Evolutionary conservation across 1,140 invertebrate genomes (phyloP), one percentile per base, ranked within the genome.

Genomic region (Drosophila orosa): DNA sequence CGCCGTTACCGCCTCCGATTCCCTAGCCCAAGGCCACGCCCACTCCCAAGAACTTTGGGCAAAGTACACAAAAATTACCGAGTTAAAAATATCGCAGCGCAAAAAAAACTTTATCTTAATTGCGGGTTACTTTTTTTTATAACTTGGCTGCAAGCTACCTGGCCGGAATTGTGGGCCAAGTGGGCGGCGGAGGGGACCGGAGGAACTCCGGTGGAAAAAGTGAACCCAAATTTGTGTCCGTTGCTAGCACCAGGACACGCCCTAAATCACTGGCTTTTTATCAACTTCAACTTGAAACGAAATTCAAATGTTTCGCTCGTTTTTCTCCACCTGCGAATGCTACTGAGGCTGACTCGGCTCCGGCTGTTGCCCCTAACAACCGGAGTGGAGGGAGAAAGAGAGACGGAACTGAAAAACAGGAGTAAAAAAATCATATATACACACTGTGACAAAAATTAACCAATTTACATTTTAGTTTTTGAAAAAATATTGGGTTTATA

Each of bases 221-320:
- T 72, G 67, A 71, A 60, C 74, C 63, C 69, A 74, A 74, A 74
- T 74, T 63, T 74, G 58, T 74, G 80, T 65, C 58, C 75, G 79
- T 67, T 40, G 39, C 45, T 73, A 52, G 52, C 59, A 65, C 56
- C 45, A 74, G 76, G 40, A 77, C 57, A 80, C 68, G 72, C 68
- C 68, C 77, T 80, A 84, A 87, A 89, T 87, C 84, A 80, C 84
- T 71, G 72, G 57, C 73, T 80, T 87, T 87, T 87, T 87, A 89
- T 89, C 84, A 89, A 84, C 84, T 89, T 89, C 62, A 89, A 80
- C 80, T 80, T 84, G 84, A 80, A 87, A 68, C 68, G 69, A 80
- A 89, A 89, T 89, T 89, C 80, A 89, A 89, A 89, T 89, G 83
- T 60, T 73, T 60, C 79, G 50, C 65, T 86, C 65, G 66, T 89